These are phyloP conservation scores for Eudemis profundana DNA, from an alignment of 2,888 invertebrate species.

Conservation along the genomic window DNA sequence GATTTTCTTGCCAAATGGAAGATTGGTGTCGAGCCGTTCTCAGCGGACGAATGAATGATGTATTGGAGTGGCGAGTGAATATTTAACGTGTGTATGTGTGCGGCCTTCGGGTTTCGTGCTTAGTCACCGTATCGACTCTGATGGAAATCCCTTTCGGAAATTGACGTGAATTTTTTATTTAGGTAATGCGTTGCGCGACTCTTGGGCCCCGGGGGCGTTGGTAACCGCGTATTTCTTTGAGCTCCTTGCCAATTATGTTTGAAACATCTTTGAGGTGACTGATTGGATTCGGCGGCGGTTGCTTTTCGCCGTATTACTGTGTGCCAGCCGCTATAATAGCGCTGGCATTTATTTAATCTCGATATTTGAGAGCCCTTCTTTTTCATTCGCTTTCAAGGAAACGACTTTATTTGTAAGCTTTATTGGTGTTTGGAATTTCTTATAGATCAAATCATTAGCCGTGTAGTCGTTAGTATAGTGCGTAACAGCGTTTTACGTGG, in stretches of 20 bases:
- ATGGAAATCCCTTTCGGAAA: conserved; percentile 75
- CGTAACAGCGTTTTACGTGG: conserved; percentile 25
- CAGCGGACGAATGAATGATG: conserved; percentile 84
- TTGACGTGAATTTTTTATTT: conserved; percentile 80
- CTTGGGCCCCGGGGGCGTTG: conserved; percentile 47
- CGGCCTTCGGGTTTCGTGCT: conserved; percentile 69
- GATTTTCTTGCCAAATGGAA: conserved; percentile 86
- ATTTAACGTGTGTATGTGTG: conserved; percentile 73
- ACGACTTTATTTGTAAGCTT: conserved; percentile 32
- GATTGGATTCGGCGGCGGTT: conserved; percentile 68
- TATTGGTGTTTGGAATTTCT: conserved; percentile 24
- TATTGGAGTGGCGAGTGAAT: conserved; percentile 80
- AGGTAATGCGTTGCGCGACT: conserved; percentile 71
- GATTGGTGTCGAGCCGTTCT: conserved; percentile 84
- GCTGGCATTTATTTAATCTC: conserved; percentile 37
- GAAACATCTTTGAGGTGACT: conserved; percentile 74
- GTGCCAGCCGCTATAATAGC: conserved; percentile 34
- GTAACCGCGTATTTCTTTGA: conserved; percentile 58
- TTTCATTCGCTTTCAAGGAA: conserved; percentile 30
- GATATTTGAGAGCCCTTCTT: conserved; percentile 39
- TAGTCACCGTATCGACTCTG: conserved; percentile 75
- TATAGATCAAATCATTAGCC: conserved; percentile 28
- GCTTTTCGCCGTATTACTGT: conserved; percentile 55
- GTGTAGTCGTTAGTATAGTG: background rate
- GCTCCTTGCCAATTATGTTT: conserved; percentile 70